Percentiles rank a stretch among this genome's conserved stretches.
Conservation (phyloP, 2,888 invertebrate genomes). For the Ceraclea dissimilis region DNA sequence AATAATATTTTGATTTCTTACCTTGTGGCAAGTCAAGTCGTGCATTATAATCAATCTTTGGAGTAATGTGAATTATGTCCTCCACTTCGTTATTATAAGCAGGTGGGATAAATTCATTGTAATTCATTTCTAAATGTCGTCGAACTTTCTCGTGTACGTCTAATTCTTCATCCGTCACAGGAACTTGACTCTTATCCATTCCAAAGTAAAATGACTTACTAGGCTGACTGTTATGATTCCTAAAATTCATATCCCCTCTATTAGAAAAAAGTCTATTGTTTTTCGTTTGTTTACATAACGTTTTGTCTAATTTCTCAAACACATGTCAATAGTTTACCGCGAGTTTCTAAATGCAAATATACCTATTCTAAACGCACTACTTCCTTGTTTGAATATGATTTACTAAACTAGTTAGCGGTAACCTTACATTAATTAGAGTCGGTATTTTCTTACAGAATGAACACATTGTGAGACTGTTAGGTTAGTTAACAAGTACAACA, state of each 20-base stretch:
- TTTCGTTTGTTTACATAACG: background rate
- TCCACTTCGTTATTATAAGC: conserved; percentile 39
- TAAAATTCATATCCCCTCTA: conserved; percentile 4
- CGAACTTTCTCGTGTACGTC: conserved; percentile 34
- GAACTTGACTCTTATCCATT: conserved; percentile 52
- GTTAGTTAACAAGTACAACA: background rate
- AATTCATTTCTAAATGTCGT: conserved; percentile 21
- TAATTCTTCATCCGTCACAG: conserved; percentile 30
- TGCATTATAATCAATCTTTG: conserved; percentile 20
- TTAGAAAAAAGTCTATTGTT: background rate
- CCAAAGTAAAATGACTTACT: conserved; percentile 70
- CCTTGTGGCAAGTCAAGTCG: conserved; percentile 23
- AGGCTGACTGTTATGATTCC: conserved; percentile 29
- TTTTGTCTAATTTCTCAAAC: background rate
- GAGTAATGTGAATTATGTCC: conserved; percentile 36
- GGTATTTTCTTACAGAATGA: background rate
- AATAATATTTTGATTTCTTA: conserved; percentile 15
- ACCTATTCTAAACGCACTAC: too few species aligned
- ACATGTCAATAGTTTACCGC: too few species aligned
- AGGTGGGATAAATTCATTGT: conserved; percentile 42
- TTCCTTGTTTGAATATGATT: too few species aligned
- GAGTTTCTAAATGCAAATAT: too few species aligned
- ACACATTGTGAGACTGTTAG: background rate
- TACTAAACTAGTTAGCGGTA: too few species aligned
- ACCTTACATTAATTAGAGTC: too few species aligned